A percentile compares a stretch with the other conserved stretches of the same genome.
Conservation (phyloP, 2,888 invertebrate genomes). For the Amiota minor region DNA sequence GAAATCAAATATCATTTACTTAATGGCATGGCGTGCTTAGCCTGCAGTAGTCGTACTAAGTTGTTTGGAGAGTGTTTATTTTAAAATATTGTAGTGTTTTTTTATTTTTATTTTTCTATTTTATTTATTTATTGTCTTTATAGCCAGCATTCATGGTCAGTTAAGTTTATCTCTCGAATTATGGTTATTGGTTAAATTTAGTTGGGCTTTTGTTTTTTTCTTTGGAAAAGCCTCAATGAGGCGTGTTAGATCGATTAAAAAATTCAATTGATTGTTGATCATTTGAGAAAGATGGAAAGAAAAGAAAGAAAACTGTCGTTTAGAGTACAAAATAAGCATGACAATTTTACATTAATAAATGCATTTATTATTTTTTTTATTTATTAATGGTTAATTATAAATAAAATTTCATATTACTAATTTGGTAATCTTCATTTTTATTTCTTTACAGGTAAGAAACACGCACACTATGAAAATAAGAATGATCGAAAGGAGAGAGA, state of each 20-base stretch:
- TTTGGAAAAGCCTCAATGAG: conserved; percentile 32
- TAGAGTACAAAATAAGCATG: conserved; percentile 45
- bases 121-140: conserved; percentile 24
- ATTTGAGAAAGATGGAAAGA: not conserved
- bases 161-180: conserved; percentile 35
- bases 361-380: conserved; percentile 14
- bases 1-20: conserved; percentile 21
- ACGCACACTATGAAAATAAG: not conserved
- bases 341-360: conserved; percentile 43
- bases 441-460: conserved; percentile 4
- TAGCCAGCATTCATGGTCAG: conserved; percentile 43
- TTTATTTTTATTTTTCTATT: too few species aligned
- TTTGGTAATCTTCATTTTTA: not conserved
- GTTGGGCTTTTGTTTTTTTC: not conserved
- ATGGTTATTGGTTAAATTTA: not conserved
- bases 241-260: conserved; percentile 3
- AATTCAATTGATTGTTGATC: too few species aligned
- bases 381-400: conserved; percentile 1
- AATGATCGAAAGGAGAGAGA: too few species aligned
- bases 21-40: not conserved
- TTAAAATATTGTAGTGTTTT: not conserved
- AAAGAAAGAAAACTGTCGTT: conserved; percentile 33
- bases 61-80: not conserved
- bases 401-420: not conserved
- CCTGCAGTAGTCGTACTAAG: not conserved